Conservation (phyloP, 1,140 invertebrate genomes). For the Eueides isabella region DNA sequence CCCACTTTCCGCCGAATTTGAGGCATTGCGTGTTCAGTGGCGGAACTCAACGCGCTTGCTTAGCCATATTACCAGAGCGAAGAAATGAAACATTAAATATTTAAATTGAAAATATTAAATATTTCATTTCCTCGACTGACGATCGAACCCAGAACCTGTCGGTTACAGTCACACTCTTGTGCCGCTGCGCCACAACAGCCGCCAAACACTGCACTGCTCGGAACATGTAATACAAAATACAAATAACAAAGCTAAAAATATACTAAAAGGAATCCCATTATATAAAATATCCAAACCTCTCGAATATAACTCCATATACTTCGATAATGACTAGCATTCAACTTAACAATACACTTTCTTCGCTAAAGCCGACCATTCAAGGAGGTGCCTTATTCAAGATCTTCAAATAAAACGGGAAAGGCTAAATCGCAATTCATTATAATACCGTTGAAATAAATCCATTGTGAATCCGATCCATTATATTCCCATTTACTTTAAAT, state of each 20-base stretch:
- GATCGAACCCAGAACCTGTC: too few species aligned
- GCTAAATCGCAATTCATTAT: constrained; percentile 68
- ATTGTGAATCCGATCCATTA: constrained; percentile 63
- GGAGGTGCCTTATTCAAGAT: constrained; percentile 61
- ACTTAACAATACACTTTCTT: constrained; percentile 58
- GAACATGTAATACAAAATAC: background rate
- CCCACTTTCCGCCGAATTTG: too few species aligned
- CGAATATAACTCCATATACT: constrained; percentile 32
- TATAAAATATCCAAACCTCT: constrained; percentile 7
- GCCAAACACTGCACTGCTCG: too few species aligned
- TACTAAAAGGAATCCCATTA: constrained; percentile 10
- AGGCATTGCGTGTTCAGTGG: too few species aligned
- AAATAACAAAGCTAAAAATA: background rate
- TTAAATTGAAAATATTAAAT: too few species aligned
- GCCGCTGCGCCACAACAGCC: too few species aligned
- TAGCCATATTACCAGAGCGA: too few species aligned
- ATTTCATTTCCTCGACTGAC: too few species aligned
- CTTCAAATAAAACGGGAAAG: constrained; percentile 59
- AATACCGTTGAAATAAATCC: constrained; percentile 58
- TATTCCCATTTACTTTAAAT: constrained; percentile 62
- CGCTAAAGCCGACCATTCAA: constrained; percentile 63
- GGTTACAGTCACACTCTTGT: too few species aligned
- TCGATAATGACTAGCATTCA: constrained; percentile 65
- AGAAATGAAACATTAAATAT: too few species aligned
- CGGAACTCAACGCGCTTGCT: too few species aligned